Evolutionary conservation across 2,113 vertebrate genomes (phyloP), one percentile per base, ranked within the genome.

Genomic region (Scartelaos histophorus): DNA sequence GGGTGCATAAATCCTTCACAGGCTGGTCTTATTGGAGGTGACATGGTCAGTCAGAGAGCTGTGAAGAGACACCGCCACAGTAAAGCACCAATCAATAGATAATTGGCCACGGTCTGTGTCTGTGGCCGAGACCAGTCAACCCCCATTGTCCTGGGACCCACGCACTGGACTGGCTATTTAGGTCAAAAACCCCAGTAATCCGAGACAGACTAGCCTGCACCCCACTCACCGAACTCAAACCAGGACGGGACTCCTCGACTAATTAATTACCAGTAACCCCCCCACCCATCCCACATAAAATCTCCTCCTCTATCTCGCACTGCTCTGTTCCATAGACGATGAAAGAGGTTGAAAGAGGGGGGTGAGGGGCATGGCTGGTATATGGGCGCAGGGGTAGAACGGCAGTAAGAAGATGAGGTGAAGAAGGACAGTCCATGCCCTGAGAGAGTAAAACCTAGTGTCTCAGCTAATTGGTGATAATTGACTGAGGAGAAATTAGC

Each of bases 51-150:
- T 83, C 87, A 92, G 90, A 78, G 83, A 92, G 86, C 83, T 90
- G 88, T 91, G 89, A 87, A 90, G 88, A 93, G 91, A 90, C 90
- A 92, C 90, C 91, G 91, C 83, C 92, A 87, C 88, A 94, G 92
- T 90, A 93, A 90, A 94, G 93, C 76, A 89, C 91, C 93, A 93
- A 95, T 96, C 95, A 95, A 96, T 94, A 95, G 88, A 92, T 95
- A 95, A 96, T 95, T 95, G 93, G 94, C 91, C 89, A 82, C 92
- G 91, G 88, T 91, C 91, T 94, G 81, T 91, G 93, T 93, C 93
- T 92, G 94, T 79, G 78, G 84, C 89, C 81, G 79, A 92, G 87
- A 92, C 94, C 93, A 93, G 93, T 91, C 90, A 88, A 88, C 93
- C 90, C 82, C 93, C 91, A 94, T 91, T 94, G 92, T 95, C 88